phyloP scores from a whole-genome alignment of 2,797 vertebrate genomes.

The Lepidocolaptes lacrymiger region DNA sequence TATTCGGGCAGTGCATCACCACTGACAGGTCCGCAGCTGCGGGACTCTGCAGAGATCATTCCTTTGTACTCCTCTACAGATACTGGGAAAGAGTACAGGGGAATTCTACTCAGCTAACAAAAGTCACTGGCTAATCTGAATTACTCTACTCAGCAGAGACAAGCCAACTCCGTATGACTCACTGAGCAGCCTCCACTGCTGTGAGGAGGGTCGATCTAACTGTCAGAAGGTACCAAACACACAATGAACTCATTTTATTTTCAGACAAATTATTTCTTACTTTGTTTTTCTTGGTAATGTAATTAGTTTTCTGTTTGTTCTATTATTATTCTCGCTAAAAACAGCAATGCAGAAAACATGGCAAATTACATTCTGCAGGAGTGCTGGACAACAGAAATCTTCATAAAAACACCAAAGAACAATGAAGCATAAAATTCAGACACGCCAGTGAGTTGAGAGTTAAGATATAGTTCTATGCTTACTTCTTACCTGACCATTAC shows the following conservation, averaged over 20 bases:
- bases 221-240: not conserved
- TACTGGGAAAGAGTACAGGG: not conserved
- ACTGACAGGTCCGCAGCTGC: not conserved
- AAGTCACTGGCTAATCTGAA: not conserved
- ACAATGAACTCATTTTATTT: not conserved
- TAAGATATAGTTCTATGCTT: not conserved
- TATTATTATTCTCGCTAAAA: not conserved
- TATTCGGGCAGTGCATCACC: not conserved
- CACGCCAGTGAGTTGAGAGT: not conserved
- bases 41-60: not conserved
- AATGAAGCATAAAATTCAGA: not conserved
- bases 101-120: not conserved
- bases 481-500: not conserved
- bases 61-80: not conserved
- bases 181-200: not conserved
- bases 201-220: not conserved
- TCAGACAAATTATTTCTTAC: not conserved
- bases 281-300: not conserved
- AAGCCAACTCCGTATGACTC: not conserved
- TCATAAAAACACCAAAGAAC: not conserved
- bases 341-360: not conserved
- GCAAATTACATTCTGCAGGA: not conserved
- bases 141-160: not conserved
- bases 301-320: not conserved
- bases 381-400: not conserved